A percentile compares a stretch with the other conserved stretches of the same genome.
Evolutionary conservation across 2,797 vertebrate species (phyloP).

Genomic region (Syncerus caffer): DNA sequence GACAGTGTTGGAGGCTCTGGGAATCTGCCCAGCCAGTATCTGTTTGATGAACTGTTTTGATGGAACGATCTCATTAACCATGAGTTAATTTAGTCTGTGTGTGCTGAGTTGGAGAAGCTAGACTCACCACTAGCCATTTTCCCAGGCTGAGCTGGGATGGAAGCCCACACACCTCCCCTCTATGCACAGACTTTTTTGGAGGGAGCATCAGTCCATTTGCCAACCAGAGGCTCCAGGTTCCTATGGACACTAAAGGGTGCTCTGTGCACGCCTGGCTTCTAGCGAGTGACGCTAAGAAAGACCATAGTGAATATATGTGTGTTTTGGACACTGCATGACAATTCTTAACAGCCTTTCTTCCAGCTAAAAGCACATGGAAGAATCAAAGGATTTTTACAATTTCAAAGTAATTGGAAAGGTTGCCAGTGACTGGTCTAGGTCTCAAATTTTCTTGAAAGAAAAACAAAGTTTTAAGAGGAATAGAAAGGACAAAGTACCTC

Average conservation of each 20-base stretch:
- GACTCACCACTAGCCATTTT: too few species aligned
- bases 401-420: not conserved
- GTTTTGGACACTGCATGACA: not conserved
- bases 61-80: fast-evolving
- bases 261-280: too few species aligned
- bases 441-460: not conserved
- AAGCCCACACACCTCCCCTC: fast-evolving
- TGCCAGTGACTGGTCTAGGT: not conserved
- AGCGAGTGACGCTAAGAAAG: fast-evolving
- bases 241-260: fast-evolving
- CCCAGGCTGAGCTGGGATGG: not conserved
- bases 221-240: not conserved
- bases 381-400: not conserved
- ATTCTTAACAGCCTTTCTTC: not conserved
- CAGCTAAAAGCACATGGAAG: not conserved
- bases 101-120: not conserved
- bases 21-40: not conserved
- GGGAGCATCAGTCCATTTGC: too few species aligned
- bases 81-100: not conserved
- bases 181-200: not conserved
- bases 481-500: not conserved
- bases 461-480: not conserved
- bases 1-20: not conserved
- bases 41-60: not conserved
- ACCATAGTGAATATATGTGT: not conserved